Evolutionary conservation across 2,888 invertebrate species (phyloP).

Genomic region (Hedya salicella): DNA sequence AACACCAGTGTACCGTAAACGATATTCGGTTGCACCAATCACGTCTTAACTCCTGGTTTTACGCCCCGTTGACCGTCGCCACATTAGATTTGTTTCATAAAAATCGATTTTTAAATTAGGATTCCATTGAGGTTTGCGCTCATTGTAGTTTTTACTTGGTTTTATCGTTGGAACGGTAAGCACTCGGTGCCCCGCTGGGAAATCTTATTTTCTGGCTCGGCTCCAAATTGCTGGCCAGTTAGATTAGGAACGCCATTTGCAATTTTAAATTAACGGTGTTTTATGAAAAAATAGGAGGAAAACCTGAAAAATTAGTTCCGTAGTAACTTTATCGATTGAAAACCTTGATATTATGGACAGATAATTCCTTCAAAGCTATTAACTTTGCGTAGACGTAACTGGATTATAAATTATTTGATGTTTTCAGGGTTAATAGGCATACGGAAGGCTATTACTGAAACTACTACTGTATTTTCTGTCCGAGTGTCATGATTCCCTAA

Average conservation of each 20-base stretch:
- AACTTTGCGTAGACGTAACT: no score
- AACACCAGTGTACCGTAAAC: slow-evolving; percentile 15
- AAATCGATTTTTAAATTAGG: slow-evolving; percentile 55
- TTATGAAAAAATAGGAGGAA: slow-evolving; percentile 29
- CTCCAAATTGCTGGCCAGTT: slow-evolving; percentile 43
- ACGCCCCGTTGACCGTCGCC: slow-evolving; percentile 71
- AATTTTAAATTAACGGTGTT: slow-evolving; percentile 36
- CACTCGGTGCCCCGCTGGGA: slow-evolving; percentile 44
- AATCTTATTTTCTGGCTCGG: slow-evolving; percentile 44
- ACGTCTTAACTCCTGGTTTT: slow-evolving; percentile 74
- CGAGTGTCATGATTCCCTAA: no score
- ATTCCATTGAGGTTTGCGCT: slow-evolving; percentile 48
- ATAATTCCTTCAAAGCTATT: no score
- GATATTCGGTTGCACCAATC: slow-evolving; percentile 64
- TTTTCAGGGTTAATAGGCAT: no score
- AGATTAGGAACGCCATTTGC: slow-evolving; percentile 40
- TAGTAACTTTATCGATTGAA: neutral
- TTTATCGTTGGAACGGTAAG: slow-evolving; percentile 31
- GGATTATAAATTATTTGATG: no score
- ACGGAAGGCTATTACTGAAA: no score
- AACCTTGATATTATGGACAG: neutral
- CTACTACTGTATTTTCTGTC: no score
- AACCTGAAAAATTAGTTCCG: slow-evolving; percentile 7
- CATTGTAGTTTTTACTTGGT: slow-evolving; percentile 42
- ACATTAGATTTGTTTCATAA: slow-evolving; percentile 53